phyloP scores from a whole-genome alignment of 2,888 invertebrate species.

The Papilio demoleus region DNA sequence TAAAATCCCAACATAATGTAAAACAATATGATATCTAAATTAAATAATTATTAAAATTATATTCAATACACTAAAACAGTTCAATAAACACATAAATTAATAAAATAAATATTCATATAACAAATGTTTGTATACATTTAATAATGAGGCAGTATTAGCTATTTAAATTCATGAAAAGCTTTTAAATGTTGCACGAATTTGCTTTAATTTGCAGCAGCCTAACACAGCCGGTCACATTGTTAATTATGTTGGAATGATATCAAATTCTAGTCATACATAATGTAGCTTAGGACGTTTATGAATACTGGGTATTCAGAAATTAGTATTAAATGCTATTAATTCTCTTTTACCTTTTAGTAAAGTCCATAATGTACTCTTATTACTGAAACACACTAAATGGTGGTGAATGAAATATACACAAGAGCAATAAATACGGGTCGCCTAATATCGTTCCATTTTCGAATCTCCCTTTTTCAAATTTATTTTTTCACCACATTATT shows the following conservation, averaged over 20 bases:
- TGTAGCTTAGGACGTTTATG: constrained; percentile 25
- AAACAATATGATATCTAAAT: too few relatives aligned
- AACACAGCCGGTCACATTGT: constrained; percentile 30
- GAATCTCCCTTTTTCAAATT: too few relatives aligned
- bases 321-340: neutral
- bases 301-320: neutral
- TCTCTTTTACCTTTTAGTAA: constrained; percentile 11
- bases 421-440: too few relatives aligned
- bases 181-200: constrained; percentile 43
- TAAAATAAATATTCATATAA: constrained; percentile 35
- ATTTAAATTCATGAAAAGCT: constrained; percentile 43
- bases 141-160: constrained; percentile 42
- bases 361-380: neutral
- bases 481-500: too few relatives aligned
- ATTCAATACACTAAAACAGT: too few relatives aligned
- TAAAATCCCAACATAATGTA: too few relatives aligned
- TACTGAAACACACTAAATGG: neutral
- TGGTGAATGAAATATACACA: neutral
- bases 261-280: constrained; percentile 32
- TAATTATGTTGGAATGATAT: constrained; percentile 40
- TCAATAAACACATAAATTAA: constrained; percentile 28
- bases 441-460: too few relatives aligned
- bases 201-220: constrained; percentile 36
- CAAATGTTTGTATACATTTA: constrained; percentile 40
- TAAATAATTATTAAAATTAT: too few relatives aligned